Base-by-base conservation (phyloP, 2,797 vertebrate species). In the Miichthys miiuy region DNA sequence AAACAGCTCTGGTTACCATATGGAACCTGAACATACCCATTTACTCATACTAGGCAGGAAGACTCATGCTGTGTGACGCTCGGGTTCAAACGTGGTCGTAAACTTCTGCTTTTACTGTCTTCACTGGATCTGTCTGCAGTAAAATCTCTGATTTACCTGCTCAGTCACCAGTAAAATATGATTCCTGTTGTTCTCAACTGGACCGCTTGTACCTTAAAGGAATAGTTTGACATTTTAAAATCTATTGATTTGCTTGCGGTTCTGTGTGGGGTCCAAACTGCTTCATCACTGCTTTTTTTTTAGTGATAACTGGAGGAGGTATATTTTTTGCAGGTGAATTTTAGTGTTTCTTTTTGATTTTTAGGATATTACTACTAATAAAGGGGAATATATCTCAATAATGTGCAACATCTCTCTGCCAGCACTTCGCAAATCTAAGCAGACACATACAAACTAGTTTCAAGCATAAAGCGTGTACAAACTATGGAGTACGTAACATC, bases 131-230 rank as follows among this genome's bases (percentile, higher is more conserved):
- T 38, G 41, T 27, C 71, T 52, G 18, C 75, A 75, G 42, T 70
- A 44, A 83, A 65, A 60, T 68, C 23, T 75, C n/a, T 87, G 82
- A 87, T 91, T 91, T 87, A 89, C 52, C 61, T 67, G 67, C 75
- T 47, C 6, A 41, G 21, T 61, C 76, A 44, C 14, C 20, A 68
- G 23, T 80, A 77, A 83, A 88, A 67, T 48, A 25, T 48, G 68
- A 30, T 60, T 68, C 54, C 68, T 56, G 66, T 48, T 38, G 54
- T 23, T 62, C 17, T 58, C 21, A 21, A 38, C 71, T 61, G 69
- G n/a, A 60, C 16, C 5, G 0, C 20, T 72, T 0, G 0, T 52
- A 56, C 52, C 21, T 56, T 48, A 63, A 73, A 68, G 14, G 27
- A 46, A 55, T 6, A 58, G 44, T 23, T 48, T 1, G 0, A 14